Percentiles rank a stretch among this genome's conserved stretches.
Conservation (phyloP, 2,113 vertebrate species). For the Anhinga rufa region DNA sequence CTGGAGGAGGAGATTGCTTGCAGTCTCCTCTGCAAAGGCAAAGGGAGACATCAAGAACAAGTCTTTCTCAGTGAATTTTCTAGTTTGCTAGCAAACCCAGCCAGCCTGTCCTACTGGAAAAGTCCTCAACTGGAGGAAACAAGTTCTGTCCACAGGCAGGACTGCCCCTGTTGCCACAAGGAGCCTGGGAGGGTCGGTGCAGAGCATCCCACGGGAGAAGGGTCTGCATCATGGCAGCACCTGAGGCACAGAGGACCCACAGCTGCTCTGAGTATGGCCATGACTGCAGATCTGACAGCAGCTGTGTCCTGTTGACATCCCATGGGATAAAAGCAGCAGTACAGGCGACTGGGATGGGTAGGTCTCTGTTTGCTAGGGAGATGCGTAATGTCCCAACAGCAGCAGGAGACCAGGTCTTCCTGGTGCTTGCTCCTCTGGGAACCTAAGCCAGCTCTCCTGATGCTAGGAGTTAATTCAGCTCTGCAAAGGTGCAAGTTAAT, state of each 20-base stretch:
- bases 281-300: background rate
- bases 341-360: accelerated
- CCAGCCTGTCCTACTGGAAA: background rate
- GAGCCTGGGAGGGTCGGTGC: accelerated
- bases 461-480: background rate
- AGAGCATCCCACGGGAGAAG: background rate
- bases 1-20: background rate
- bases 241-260: background rate
- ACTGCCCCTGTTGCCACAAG: too few species aligned
- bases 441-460: background rate
- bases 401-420: background rate
- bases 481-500: background rate
- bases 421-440: background rate
- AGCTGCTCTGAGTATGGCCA: background rate
- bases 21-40: background rate
- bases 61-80: background rate
- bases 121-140: background rate
- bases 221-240: background rate
- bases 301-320: background rate
- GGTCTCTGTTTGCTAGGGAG: background rate
- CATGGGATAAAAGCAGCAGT: background rate
- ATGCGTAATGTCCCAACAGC: background rate
- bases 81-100: background rate
- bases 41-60: background rate
- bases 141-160: background rate